Evolutionary conservation across 2,888 invertebrate species (phyloP).

Genomic region (Perithous albicinctus): DNA sequence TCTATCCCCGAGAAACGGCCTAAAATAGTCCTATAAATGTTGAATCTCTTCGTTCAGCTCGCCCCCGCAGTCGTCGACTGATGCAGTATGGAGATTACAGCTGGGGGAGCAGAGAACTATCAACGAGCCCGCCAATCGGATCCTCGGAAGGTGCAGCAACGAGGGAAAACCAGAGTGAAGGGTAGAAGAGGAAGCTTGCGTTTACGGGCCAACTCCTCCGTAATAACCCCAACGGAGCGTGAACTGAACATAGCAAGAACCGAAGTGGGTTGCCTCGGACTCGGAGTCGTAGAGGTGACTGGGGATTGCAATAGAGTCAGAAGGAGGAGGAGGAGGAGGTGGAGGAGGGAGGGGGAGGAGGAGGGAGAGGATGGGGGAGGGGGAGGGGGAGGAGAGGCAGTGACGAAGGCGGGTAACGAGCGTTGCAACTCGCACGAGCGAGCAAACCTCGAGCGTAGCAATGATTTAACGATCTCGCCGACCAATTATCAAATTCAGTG

Average conservation of each 20-base stretch:
- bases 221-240: constrained; percentile 58
- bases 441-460: constrained; percentile 6
- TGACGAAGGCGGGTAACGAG: constrained; percentile 32
- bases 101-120: neutral
- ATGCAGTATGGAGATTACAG: constrained; percentile 8
- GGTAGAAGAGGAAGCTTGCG: constrained; percentile 35
- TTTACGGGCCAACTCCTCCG: constrained; percentile 52
- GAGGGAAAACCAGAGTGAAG: neutral
- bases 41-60: neutral
- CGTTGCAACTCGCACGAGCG: constrained; percentile 28
- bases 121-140: constrained; percentile 49
- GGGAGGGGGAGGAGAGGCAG: neutral
- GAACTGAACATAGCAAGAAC: constrained; percentile 50
- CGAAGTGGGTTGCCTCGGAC: constrained; percentile 37
- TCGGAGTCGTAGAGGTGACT: neutral
- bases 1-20: neutral
- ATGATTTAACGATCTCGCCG: constrained; percentile 63
- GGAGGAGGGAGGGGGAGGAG: too few species aligned
- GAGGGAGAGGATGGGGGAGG: neutral
- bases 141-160: constrained; percentile 13
- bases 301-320: neutral
- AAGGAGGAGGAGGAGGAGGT: too few species aligned
- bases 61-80: neutral
- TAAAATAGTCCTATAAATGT: neutral
- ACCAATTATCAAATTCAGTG: constrained; percentile 66